Evolutionary conservation across 64 coral and sea anemone genomes (phyloP), one percentile per base, ranked within the genome.

Genomic region (Stichodactyla mertensii): DNA sequence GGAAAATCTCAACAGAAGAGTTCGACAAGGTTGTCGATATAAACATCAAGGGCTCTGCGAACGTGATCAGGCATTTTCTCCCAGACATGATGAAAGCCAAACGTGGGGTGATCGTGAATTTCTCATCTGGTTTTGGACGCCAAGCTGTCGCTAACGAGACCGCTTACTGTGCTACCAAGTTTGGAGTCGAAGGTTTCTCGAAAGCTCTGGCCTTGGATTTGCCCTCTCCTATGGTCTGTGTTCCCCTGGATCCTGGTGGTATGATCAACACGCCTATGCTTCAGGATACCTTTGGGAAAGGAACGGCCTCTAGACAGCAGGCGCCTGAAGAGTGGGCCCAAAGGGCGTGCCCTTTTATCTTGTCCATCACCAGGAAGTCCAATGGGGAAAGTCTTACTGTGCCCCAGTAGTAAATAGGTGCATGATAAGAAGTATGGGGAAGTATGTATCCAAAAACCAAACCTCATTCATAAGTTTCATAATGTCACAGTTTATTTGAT

Each of bases 11-110:
- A 16, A 58, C 24, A 10, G 71, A 89, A 45, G 92, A 93, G 51
- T 93, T 93, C 64, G 87, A 93, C 53, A 78, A 52, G 60, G 92
- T 93, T n/a, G 77, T 93, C 0, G 92, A 93, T 13, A 86, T 93
- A 18, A 89, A 93, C 71, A 86, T 93, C 51, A 93, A 93, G 24
- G 92, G 92, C 19, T 87, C 92, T 28, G 92, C 88, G 36, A 89
- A 89, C 80, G 87, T 89, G 18, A 61, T 86, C 9, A 86, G 87
- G 74, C 82, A 84, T 18, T 93, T 93, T 70, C 78, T 89, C 26
- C 92, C 92, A 10, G 52, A 70, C 52, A 89, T 93, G 92, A 93
- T 93, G 71, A 61, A 89, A 86, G 70, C 87, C 13, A 56, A 52
- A 52, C 83, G 57, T 19, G 92, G 92, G 1, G 55, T 86, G 11